Base-by-base conservation (phyloP, 2,888 invertebrate species). In the Yponomeuta sedellus region DNA sequence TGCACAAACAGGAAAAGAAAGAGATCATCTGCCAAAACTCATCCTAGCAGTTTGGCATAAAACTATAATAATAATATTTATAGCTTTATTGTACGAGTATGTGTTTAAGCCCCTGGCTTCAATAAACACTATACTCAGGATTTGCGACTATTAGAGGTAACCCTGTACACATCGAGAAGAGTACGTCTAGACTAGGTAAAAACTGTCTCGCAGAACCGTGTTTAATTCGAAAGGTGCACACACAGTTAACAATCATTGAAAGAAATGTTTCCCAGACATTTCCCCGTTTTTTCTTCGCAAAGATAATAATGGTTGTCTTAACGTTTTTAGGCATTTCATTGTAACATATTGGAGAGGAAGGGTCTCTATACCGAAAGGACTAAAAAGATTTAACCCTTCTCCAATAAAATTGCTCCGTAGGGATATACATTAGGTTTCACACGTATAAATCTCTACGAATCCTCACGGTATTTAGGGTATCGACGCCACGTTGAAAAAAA, bases 381-480 rank as follows among this genome's bases (percentile, higher is more conserved):
- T 80, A 78, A 77, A 73, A 73, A 75, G 70, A 69, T 74, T 71
- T 72, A 65, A 80, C 81, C 83, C 79, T 80, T 76, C 74, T 80
- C 75, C 75, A 75, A 75, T 76, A 74, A 73, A 77, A 80, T 77
- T 75, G 77, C 75, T 77, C 77, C 80, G 73, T 67, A 69, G 83
- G 83, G 79, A 44, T 44, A 79, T 78, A 76, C 76, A 80, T 82
- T 80, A 74, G 73, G 67, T 66, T 67, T 66, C 67, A 65, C 67
- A 68, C 67, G 65, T 67, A 71, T 73, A 73, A 72, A 73, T 73
- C 71, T 68, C 67, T 66, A 64, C 65, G 69, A 72, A 69, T 64
- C 67, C 64, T 63, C 11, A 57, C 39, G 62, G 57, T n/a, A 64
- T 64, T 64, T 19, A 64, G 57, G 64, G 59, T 44, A 44, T 63